phyloP scores from a whole-genome alignment of 2,113 vertebrate genomes.

The Poeciliopsis turrubarensis region DNA sequence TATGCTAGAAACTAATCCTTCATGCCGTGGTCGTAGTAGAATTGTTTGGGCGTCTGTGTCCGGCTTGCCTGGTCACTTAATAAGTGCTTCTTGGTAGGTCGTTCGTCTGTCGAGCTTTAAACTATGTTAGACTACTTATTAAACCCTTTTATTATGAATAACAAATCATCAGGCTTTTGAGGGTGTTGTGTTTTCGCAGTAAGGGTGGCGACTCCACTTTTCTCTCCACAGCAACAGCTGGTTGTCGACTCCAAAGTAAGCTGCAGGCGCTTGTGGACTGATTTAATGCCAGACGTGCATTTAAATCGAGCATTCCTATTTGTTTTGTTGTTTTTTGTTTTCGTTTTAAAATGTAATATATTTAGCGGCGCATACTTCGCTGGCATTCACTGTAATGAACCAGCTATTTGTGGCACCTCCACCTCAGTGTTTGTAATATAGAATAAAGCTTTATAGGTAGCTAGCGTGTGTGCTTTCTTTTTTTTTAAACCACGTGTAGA shows the following conservation, averaged over 20 bases:
- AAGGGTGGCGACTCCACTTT: constrained; percentile 38
- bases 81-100: not conserved
- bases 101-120: not conserved
- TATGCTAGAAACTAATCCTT: constrained; percentile 70
- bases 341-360: not conserved
- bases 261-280: constrained; percentile 1
- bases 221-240: constrained; percentile 65
- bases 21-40: constrained; percentile 61
- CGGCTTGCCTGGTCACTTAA: constrained; percentile 25
- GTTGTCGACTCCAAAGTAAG: constrained; percentile 47
- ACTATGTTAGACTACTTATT: not conserved
- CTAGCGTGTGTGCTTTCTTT: not conserved
- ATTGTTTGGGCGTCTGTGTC: constrained; percentile 35
- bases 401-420: constrained; percentile 5
- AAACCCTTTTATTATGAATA: not conserved
- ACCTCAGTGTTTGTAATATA: constrained; percentile 7
- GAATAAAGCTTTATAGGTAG: not conserved
- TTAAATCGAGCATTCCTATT: not conserved
- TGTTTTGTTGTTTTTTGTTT: not conserved
- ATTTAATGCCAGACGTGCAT: constrained; percentile 7
- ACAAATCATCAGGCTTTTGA: not conserved
- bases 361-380: constrained; percentile 35
- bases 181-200: not conserved
- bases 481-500: not conserved
- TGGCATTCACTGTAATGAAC: constrained; percentile 1